These are phyloP conservation scores for Saccostrea echinata DNA, from an alignment of 1,140 invertebrate species.

Conservation along the genomic window DNA sequence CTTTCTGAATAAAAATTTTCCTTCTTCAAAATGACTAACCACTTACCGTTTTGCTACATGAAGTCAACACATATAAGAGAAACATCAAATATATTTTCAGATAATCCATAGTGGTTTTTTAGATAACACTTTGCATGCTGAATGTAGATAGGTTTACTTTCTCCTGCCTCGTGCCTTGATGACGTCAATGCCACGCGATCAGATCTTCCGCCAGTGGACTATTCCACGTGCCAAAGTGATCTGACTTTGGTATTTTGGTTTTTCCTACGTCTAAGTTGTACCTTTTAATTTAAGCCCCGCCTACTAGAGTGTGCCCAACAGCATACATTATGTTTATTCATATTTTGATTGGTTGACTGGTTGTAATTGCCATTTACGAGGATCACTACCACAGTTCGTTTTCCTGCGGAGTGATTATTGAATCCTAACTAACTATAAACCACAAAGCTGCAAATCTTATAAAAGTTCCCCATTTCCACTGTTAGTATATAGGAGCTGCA, in stretches of 20 bases:
- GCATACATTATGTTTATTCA: constrained; percentile 8
- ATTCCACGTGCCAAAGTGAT: constrained; percentile 33
- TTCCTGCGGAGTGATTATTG: background rate
- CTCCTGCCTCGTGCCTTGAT: background rate
- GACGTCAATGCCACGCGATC: constrained; percentile 37
- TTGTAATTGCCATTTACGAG: background rate
- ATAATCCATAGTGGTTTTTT: background rate
- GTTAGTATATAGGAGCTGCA: no score
- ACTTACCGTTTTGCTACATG: background rate
- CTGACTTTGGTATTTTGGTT: background rate
- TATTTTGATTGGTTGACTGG: background rate
- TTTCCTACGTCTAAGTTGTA: background rate
- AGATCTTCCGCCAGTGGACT: background rate
- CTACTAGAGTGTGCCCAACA: background rate
- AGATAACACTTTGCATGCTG: background rate
- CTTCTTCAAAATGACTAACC: background rate
- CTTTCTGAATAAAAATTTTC: background rate
- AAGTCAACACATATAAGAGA: background rate
- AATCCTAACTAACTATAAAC: background rate
- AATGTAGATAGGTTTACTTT: background rate
- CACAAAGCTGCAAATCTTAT: no score
- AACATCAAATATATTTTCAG: background rate
- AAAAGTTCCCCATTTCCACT: no score
- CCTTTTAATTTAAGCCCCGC: background rate
- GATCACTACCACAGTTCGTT: background rate